Percentiles rank a stretch among this genome's conserved stretches.
Conservation (phyloP, 2,113 vertebrate genomes). For the Vireo altiloquus region DNA sequence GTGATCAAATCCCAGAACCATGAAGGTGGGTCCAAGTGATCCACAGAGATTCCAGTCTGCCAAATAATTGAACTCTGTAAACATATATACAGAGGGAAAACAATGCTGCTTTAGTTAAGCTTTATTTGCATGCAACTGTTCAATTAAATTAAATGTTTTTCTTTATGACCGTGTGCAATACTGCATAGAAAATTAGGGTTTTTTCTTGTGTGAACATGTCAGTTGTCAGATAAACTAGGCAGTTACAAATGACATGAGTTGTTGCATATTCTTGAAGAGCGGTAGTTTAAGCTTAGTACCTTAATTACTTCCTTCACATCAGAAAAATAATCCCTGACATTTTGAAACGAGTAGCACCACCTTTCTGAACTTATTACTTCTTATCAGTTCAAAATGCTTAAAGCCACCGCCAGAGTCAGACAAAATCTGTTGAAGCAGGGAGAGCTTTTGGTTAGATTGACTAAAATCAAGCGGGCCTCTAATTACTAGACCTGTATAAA, state of each 20-base stretch:
- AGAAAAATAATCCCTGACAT: background rate
- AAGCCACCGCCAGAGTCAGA: background rate
- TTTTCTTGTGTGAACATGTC: background rate
- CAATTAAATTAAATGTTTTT: background rate
- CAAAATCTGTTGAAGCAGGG: background rate
- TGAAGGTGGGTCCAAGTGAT: background rate
- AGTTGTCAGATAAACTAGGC: background rate
- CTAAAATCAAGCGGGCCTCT: too few species aligned
- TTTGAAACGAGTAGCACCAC: background rate
- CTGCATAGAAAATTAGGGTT: background rate
- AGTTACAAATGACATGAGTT: background rate
- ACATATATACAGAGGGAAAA: background rate
- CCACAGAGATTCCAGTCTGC: background rate
- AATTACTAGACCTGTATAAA: background rate
- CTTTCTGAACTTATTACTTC: background rate
- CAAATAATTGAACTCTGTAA: background rate
- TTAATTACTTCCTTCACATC: background rate
- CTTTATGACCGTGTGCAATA: background rate
- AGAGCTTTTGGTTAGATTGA: background rate
- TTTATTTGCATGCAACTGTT: background rate
- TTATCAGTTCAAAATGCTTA: background rate
- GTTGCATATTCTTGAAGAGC: background rate
- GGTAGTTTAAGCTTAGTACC: background rate
- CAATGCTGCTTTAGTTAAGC: background rate
- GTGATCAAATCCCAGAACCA: background rate